Percentiles rank a stretch among this genome's conserved stretches.
These are phyloP conservation scores for Xyrichtys novacula DNA, from an alignment of 2,797 vertebrate species.

Conservation along the genomic window DNA sequence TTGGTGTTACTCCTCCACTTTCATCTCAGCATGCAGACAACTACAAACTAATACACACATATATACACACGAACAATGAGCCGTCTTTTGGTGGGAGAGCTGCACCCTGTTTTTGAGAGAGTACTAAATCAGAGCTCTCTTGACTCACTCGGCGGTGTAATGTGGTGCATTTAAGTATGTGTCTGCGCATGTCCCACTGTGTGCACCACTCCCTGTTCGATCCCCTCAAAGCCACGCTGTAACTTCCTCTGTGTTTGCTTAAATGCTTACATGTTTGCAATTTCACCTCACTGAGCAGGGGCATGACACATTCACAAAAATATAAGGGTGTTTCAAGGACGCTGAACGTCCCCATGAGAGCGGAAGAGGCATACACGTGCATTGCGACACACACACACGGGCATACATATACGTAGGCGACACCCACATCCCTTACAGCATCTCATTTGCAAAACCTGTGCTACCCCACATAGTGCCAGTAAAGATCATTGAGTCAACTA, in stretches of 20 bases:
- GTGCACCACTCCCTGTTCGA: conserved; percentile 73
- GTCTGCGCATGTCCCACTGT: not conserved
- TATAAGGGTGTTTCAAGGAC: conserved; percentile 45
- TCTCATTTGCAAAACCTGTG: no score
- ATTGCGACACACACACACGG: not conserved
- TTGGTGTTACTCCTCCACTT: conserved; percentile 47
- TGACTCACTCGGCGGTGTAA: conserved; percentile 50
- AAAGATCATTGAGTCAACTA: no score
- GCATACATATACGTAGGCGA: no score
- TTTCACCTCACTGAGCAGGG: conserved; percentile 47
- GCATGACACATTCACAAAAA: conserved; percentile 52
- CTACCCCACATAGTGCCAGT: no score
- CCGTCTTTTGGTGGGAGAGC: conserved; percentile 30
- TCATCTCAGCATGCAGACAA: conserved; percentile 40
- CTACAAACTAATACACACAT: not conserved
- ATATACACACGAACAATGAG: conserved; percentile 12
- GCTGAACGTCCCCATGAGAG: not conserved
- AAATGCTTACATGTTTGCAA: conserved; percentile 50
- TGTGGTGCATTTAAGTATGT: conserved; percentile 36
- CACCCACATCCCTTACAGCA: not conserved
- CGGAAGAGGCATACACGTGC: not conserved
- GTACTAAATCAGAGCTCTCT: conserved; percentile 58
- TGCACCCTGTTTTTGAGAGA: conserved; percentile 36
- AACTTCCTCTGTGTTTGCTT: conserved; percentile 69
- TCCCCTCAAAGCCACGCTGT: conserved; percentile 59